phyloP scores from a whole-genome alignment of 1,140 invertebrate genomes.

The Orchesella cincta region DNA sequence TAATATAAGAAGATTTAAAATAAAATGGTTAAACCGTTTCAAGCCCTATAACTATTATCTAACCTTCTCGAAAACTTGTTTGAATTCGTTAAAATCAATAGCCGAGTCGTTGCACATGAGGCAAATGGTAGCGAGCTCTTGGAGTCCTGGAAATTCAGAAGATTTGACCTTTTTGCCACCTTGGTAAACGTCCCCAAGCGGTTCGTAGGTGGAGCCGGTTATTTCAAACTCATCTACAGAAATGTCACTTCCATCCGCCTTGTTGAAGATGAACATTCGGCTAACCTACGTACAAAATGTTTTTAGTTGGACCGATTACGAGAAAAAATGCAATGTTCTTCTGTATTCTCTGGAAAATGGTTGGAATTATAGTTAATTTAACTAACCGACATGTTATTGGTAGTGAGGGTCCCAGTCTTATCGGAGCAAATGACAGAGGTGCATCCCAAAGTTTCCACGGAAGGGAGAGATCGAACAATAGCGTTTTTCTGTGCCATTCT shows the following conservation, averaged over 20 bases:
- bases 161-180: slow-evolving; percentile 81
- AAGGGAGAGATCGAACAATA: slow-evolving; percentile 97
- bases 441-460: slow-evolving; percentile 98
- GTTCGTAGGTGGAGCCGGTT: slow-evolving; percentile 99
- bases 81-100: slow-evolving; percentile 96
- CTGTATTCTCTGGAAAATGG: background rate
- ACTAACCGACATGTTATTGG: slow-evolving; percentile 99
- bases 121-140: slow-evolving; percentile 94
- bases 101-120: slow-evolving; percentile 99
- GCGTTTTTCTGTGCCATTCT: slow-evolving; percentile 99
- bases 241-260: slow-evolving; percentile 84
- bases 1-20: too few relatives aligned
- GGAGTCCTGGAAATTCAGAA: slow-evolving; percentile 81
- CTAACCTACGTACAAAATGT: too few relatives aligned
- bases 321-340: background rate
- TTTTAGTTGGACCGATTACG: too few relatives aligned
- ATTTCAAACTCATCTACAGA: slow-evolving; percentile 95
- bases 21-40: too few relatives aligned
- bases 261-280: slow-evolving; percentile 92
- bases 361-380: slow-evolving; percentile 54
- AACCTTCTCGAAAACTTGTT: slow-evolving; percentile 73
- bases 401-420: slow-evolving; percentile 98
- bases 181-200: slow-evolving; percentile 92
- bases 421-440: slow-evolving; percentile 99
- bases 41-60: too few relatives aligned